These are phyloP conservation scores for Deilephila elpenor DNA, from an alignment of 2,888 invertebrate genomes.

Conservation along the genomic window DNA sequence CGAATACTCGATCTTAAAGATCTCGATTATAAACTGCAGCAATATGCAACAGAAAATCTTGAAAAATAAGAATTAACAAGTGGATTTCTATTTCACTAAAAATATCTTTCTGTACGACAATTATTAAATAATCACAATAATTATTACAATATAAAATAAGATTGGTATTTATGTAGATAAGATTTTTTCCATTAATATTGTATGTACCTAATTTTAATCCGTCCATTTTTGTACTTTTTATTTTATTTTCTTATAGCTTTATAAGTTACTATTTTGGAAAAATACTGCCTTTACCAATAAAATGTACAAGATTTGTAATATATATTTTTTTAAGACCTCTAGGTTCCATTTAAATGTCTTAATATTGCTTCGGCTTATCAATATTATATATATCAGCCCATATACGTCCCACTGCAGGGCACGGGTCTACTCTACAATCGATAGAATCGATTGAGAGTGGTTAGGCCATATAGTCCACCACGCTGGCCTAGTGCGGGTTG, in stretches of 20 bases:
- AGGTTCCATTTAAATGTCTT: background rate
- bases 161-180: background rate
- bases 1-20: background rate
- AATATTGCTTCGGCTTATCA: no score
- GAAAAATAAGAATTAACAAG: no score
- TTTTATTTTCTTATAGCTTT: conserved; percentile 35
- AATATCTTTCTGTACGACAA: no score
- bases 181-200: conserved; percentile 16
- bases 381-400: no score
- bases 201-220: conserved; percentile 41
- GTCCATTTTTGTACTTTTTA: conserved; percentile 39
- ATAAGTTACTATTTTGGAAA: conserved; percentile 19
- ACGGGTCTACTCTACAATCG: no score
- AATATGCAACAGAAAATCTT: no score
- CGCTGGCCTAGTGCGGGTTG: no score
- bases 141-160: background rate
- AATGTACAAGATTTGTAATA: background rate
- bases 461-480: no score
- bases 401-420: no score
- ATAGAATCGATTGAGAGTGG: no score
- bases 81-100: no score
- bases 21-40: background rate
- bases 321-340: background rate
- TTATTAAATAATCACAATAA: no score
- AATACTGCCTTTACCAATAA: conserved; percentile 20